Base-by-base conservation (phyloP, 2,888 invertebrate genomes). In the Catocala nupta region DNA sequence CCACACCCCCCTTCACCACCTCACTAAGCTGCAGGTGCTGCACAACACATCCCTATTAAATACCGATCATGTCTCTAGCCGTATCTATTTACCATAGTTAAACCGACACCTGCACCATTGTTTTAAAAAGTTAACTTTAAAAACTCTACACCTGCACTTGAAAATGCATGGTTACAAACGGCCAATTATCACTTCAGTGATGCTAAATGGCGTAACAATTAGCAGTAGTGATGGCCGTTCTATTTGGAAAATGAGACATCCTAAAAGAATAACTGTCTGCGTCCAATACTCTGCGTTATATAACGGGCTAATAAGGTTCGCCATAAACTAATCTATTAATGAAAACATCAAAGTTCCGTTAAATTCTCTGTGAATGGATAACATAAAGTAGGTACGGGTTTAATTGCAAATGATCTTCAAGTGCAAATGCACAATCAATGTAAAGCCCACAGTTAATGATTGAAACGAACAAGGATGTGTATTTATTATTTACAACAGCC, bases 11-110 rank as follows among this genome's bases (percentile, higher is more conserved):
- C 89, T 82, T 81, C 79, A 85, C 83, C 84, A 85, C 85, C 82
- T 84, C 83, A 82, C 83, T 83, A 83, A 88, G 89, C 85, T 89
- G 92, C 93, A 94, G 93, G 93, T 94, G 93, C 92, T 91, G 86
- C 84, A 85, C 86, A 89, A 92, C 88, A 91, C 91, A 93, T 92
- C 93, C 93, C 91, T 90, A 90, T 92, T 90, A 91, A 93, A 93
- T 93, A 92, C 92, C 92, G 91, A 92, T 92, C 93, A 91, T 92
- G 92, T 90, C 89, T 91, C 86, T 87, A 90, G 89, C 79, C 85
- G 88, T 90, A 90, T 90, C 91, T 92, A 90, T 90, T 92, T 92
- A 91, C 88, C 89, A 90, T 91, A 90, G 85, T 86, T 86, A 83
- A 87, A 87, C 80, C 79, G 86, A 85, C 93, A 92, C 91, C 93